Conservation (phyloP, 2,113 vertebrate genomes). For the Rhabdornis inornatus region DNA sequence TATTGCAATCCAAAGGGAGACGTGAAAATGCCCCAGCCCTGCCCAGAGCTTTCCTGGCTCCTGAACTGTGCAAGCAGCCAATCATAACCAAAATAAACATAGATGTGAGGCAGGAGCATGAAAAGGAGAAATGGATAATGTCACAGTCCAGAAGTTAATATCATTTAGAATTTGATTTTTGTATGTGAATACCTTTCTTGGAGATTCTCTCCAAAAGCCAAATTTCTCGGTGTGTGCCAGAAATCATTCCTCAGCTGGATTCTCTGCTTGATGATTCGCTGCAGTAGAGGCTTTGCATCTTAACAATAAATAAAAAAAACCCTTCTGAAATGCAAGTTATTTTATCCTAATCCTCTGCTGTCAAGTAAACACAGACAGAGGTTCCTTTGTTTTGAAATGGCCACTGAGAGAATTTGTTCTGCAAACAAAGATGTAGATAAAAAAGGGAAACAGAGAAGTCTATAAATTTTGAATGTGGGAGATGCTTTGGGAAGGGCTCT, state of each 20-base stretch:
- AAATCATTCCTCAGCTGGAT: not conserved
- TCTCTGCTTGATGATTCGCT: not conserved
- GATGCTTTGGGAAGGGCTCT: not conserved
- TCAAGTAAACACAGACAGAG: slow-evolving; percentile 28
- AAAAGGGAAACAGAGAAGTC: not conserved
- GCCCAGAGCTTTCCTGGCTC: not conserved
- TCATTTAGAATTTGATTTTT: slow-evolving; percentile 17
- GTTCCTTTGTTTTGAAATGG: slow-evolving; percentile 28
- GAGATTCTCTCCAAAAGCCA: not conserved
- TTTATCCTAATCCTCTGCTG: slow-evolving; percentile 27
- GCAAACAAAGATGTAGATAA: slow-evolving; percentile 5
- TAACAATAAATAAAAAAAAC: not conserved
- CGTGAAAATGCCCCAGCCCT: not conserved
- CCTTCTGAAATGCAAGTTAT: slow-evolving; percentile 28
- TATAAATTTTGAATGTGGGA: not conserved
- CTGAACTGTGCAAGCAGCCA: not conserved
- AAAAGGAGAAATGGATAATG: not conserved
- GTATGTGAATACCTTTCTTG: not conserved
- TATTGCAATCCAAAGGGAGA: not conserved
- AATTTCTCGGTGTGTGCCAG: not conserved
- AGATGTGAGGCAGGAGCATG: not conserved
- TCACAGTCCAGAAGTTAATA: slow-evolving; percentile 35
- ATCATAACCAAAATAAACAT: not conserved
- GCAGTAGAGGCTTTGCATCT: slow-evolving; percentile 1
- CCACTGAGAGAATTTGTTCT: not conserved